Evolutionary conservation across 1,140 invertebrate genomes (phyloP).

Genomic region (Zaprionus africanus): DNA sequence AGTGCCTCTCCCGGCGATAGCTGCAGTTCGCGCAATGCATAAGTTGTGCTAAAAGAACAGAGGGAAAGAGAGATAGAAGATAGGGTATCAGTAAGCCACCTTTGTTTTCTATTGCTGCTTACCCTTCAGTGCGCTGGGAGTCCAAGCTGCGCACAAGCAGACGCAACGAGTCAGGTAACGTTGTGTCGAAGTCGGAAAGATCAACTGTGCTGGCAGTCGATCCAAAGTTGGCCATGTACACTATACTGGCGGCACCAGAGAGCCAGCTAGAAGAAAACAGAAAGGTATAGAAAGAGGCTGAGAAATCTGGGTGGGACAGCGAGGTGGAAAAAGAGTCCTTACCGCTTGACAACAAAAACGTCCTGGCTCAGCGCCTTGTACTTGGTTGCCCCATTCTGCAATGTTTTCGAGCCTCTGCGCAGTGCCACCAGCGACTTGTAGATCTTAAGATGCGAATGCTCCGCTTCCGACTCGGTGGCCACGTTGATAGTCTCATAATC

Average conservation of each 20-base stretch:
- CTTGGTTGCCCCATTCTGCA: slow-evolving; percentile 57
- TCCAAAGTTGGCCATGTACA: slow-evolving; percentile 65
- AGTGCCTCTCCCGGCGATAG: slow-evolving; percentile 52
- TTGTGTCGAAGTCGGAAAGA: slow-evolving; percentile 57
- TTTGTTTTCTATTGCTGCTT: neutral
- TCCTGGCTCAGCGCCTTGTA: slow-evolving; percentile 45
- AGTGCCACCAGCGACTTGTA: slow-evolving; percentile 55
- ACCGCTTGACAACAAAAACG: slow-evolving; percentile 64
- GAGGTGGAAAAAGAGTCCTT: neutral
- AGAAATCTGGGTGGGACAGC: neutral
- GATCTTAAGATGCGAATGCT: slow-evolving; percentile 58
- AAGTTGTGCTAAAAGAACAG: slow-evolving; percentile 16
- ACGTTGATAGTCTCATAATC: slow-evolving; percentile 85
- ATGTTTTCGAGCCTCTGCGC: slow-evolving; percentile 39
- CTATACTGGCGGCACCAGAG: slow-evolving; percentile 27
- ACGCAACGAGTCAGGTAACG: slow-evolving; percentile 28
- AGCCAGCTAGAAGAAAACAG: slow-evolving; percentile 16
- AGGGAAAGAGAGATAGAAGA: neutral
- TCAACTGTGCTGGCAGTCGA: slow-evolving; percentile 17
- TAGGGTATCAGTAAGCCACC: neutral
- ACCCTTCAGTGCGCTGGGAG: slow-evolving; percentile 50
- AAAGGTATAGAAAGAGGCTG: neutral
- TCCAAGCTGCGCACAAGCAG: slow-evolving; percentile 59
- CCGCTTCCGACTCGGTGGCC: slow-evolving; percentile 20
- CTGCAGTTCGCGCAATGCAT: slow-evolving; percentile 1